Evolutionary conservation across 2,888 invertebrate species (phyloP).

Genomic region (Fragum sueziense): DNA sequence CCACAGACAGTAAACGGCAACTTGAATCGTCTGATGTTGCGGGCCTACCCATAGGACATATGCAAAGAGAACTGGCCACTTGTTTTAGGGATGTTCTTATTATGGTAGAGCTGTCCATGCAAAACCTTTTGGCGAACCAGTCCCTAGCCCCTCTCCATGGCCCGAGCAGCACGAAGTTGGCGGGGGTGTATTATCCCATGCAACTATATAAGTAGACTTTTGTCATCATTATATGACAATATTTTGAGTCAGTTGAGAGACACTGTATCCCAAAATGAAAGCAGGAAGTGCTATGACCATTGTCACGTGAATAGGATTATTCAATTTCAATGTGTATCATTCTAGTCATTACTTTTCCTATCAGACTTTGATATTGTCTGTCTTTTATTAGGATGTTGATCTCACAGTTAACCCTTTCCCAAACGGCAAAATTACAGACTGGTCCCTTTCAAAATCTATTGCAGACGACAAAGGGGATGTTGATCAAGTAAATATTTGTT

Average conservation of each 20-base stretch:
- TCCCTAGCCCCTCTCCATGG: slow-evolving; percentile 18
- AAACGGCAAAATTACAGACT: too few relatives aligned
- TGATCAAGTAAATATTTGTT: too few relatives aligned
- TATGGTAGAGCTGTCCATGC: slow-evolving; percentile 9
- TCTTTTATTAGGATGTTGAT: too few relatives aligned
- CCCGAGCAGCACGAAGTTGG: slow-evolving; percentile 20
- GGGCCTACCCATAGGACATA: slow-evolving; percentile 30
- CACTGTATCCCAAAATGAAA: not conserved
- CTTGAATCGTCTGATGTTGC: slow-evolving; percentile 22
- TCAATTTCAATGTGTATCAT: too few relatives aligned
- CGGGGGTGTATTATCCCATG: slow-evolving; percentile 16
- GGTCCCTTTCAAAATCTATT: too few relatives aligned
- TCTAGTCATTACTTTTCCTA: too few relatives aligned
- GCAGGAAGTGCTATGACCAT: too few relatives aligned
- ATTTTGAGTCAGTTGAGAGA: not conserved
- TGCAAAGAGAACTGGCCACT: slow-evolving; percentile 16
- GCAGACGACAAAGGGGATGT: too few relatives aligned
- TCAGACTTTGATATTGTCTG: too few relatives aligned
- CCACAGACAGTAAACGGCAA: slow-evolving; percentile 20
- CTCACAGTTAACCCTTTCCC: too few relatives aligned
- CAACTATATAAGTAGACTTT: not conserved
- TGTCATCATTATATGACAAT: not conserved
- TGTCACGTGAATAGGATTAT: too few relatives aligned
- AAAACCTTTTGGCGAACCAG: slow-evolving; percentile 15
- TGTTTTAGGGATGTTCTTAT: slow-evolving; percentile 19